These are phyloP conservation scores for Botia almorhae DNA, from an alignment of 2,797 vertebrate genomes.

Conservation along the genomic window DNA sequence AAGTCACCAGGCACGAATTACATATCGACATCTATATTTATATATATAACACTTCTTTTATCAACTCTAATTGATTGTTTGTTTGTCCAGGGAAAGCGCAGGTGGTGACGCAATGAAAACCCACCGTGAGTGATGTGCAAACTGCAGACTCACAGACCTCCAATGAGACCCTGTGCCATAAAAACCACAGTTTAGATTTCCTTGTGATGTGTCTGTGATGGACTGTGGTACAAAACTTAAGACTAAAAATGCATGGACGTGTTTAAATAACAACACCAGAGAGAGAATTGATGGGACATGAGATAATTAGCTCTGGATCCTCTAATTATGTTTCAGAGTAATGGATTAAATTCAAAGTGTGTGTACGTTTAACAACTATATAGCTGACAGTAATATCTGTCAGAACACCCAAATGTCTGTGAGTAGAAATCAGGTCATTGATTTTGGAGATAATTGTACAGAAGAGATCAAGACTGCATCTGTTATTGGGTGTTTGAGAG, in stretches of 20 bases:
- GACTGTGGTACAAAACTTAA: neutral
- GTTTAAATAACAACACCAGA: neutral
- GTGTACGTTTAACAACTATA: neutral
- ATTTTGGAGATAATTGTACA: slow-evolving; percentile 1
- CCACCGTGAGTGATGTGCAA: slow-evolving; percentile 72
- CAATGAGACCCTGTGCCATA: slow-evolving; percentile 13
- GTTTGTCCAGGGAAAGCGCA: slow-evolving; percentile 78
- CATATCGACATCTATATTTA: too few species aligned
- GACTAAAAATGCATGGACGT: neutral
- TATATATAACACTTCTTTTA: neutral
- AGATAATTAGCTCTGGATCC: neutral
- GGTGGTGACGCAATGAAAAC: slow-evolving; percentile 72
- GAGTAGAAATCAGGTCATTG: slow-evolving; percentile 2
- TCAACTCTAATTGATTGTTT: neutral
- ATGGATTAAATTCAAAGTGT: neutral
- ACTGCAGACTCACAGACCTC: neutral
- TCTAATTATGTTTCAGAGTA: neutral
- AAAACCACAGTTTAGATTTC: neutral
- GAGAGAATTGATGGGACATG: neutral
- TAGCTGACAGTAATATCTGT: neutral
- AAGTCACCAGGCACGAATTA: slow-evolving; percentile 65
- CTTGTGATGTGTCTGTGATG: neutral
- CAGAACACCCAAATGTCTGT: neutral
- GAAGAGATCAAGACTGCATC: neutral
- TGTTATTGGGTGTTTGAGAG: neutral